Evolutionary conservation across 2,113 vertebrate species (phyloP), one percentile per base, ranked within the genome.

Genomic region (Synchiropus splendidus): DNA sequence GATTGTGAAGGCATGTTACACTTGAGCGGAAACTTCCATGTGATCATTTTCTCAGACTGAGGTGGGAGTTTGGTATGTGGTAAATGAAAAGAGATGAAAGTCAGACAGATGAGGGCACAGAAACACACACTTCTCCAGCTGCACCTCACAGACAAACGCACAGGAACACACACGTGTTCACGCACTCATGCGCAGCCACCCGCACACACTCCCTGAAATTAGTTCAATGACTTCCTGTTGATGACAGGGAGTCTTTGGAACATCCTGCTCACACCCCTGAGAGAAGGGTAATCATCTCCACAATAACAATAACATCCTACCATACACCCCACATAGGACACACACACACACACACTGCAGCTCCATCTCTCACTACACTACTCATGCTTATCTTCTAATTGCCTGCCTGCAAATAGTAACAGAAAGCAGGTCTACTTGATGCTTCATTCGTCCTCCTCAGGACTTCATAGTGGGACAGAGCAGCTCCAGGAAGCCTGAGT

Each of bases 331-430:
- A 18, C 34, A 39, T 15, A 38, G 18, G 40, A 34, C 42, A 31
- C 30, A 11, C 45, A 34, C 36, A 12, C 51, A 31, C 31, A 50
- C 33, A 3, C 36, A 42, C 32, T n/a, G n/a, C n/a, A n/a, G n/a
- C n/a, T n/a, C n/a, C n/a, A 11, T 56, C 54, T 50, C 48, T 50
- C 49, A 4, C 36, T 39, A 50, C 46, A 58, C 40, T 54, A n/a
- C n/a, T 70, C 57, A 64, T 69, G 67, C 66, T 66, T 78, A 67
- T 67, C 66, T 75, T 41, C 48, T 79, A 67, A 75, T 79, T 75
- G 52, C 47, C 53, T 64, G 51, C 64, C 61, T 52, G 63, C 61
- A 58, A 61, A 67, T 70, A 52, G 45, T 51, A 64, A 58, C 66
- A 32, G 42, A 57, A 53, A 34, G 46, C 51, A 51, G 15, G 39